Base-by-base conservation (phyloP, 1,140 invertebrate species). In the Drosophila albomicans region DNA sequence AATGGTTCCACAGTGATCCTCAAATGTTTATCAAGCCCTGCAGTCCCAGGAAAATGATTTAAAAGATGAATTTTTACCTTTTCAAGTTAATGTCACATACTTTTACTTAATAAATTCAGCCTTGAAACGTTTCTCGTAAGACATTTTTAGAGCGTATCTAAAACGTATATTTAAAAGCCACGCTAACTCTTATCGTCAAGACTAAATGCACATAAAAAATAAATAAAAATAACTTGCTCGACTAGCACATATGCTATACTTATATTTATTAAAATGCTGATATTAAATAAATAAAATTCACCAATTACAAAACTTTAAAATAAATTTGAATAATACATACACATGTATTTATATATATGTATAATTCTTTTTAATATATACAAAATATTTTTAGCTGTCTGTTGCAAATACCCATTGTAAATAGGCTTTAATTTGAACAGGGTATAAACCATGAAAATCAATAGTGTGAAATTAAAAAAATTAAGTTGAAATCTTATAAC, bases 1-100 rank as follows among this genome's bases (percentile, higher is more conserved):
- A 75, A 48, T 82, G 80, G 80, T 1, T 82, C 0, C 61, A 78
- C 32, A 38, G 38, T 6, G n/a, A 16, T 7, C 63, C 79, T 1
- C 80, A 82, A 69, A 67, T 84, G 57, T 82, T 82, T 32, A 43
- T 30, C 4, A 64, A 54, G 8, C 80, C 71, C 1, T 82, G 80
- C n/a, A 52, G 5, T 1, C 41, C 7, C 10, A 63, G 11, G 38
- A 11, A 8, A n/a, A 41, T 11, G 11, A n/a, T n/a, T 41, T 41
- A 41, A 41, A 11, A 25, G 20, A n/a, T n/a, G n/a, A 41, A 41
- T 41, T 41, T 41, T n/a, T 10, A 32, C 30, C 0, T 32, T 8
- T 6, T 32, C 30, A 32, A 25, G 3, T 25, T 25, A 6, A 51
- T n/a, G 13, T 2, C n/a, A 0, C 5, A 11, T 25, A 45, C 7